Evolutionary conservation across 2,888 invertebrate genomes (phyloP), one percentile per base, ranked within the genome.

Genomic region (Drosophila affinis): DNA sequence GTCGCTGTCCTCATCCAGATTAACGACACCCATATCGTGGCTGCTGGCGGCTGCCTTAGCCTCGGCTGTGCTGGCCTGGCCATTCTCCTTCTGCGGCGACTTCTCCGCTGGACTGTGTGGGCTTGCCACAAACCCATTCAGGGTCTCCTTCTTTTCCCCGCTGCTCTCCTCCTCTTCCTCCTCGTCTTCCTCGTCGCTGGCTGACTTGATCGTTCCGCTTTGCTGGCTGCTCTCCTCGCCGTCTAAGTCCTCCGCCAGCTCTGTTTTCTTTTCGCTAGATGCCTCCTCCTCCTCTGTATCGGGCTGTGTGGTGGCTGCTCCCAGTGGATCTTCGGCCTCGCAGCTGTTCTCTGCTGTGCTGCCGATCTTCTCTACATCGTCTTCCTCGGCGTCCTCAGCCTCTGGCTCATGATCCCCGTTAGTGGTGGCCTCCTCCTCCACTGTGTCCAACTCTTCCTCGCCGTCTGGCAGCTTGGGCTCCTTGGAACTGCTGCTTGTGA

Each of bases 1-100:
- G 62, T 91, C 91, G 3, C 90, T 89, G 60, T 90, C 90, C 52
- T 91, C 91, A 6, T 82, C 90, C 32, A 91, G 72, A 62, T 91
- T 91, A 4, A 91, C 91, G 21, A 91, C 79, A 17, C 72, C 68
- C 39, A 39, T 39, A 9, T 73, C 75, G 48, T 69, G 71, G 14
- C 52, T 61, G 27, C 62, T 65, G 34, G 34, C 57, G 48, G 59
- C 74, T 6, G 70, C 21, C 12, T 63, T 55, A 46, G 60, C 21
- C 14, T 79, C 78, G 9, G 74, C 60, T 39, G 74, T 61, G 27
- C 71, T 77, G 18, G 80, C 80, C 55, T 87, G 86, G 0, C 89
- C 89, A 44, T 89, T 89, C 32, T 77, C 62, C 55, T 82, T 84
- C 32, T 77, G 65, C 75, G 75, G 59, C 39, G 39, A 39, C 39